Evolutionary conservation across 2,113 vertebrate species (phyloP).

Genomic region (Fulmarus glacialis): DNA sequence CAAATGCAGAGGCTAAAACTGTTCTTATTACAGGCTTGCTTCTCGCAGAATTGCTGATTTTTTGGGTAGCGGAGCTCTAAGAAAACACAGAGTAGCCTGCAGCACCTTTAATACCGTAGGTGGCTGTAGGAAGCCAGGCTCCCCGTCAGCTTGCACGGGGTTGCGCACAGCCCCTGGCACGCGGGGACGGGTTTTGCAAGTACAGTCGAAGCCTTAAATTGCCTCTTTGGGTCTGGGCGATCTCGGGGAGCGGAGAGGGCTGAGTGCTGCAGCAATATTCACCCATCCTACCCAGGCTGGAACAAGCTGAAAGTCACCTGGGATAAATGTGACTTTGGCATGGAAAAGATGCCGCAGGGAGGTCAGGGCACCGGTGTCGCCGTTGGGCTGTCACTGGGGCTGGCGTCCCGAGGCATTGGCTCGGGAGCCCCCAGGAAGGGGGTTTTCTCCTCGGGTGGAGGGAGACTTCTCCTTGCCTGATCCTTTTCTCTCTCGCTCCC

Average conservation of each 20-base stretch:
- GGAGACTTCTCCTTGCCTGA: neutral
- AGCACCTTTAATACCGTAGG: rapidly evolving
- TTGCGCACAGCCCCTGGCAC: neutral
- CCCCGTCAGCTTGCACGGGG: rapidly evolving
- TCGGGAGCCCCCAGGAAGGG: neutral
- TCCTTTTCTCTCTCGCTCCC: neutral
- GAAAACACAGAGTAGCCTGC: neutral
- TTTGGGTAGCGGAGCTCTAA: neutral
- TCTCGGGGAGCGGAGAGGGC: no score
- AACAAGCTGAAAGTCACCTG: neutral
- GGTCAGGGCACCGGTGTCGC: rapidly evolving
- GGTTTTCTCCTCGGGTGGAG: neutral
- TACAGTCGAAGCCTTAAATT: neutral
- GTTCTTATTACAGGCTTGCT: neutral
- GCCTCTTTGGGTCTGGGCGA: rapidly evolving
- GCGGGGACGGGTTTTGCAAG: rapidly evolving
- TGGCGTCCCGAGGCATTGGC: rapidly evolving
- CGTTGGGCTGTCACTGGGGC: rapidly evolving
- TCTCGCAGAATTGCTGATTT: neutral
- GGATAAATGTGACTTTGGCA: neutral
- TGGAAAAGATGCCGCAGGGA: neutral
- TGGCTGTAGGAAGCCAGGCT: neutral
- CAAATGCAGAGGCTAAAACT: neutral
- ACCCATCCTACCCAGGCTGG: neutral
- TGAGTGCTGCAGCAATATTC: rapidly evolving